Evolutionary conservation across 2,888 invertebrate species (phyloP), one percentile per base, ranked within the genome.

Genomic region (Seladonia tumulorum): DNA sequence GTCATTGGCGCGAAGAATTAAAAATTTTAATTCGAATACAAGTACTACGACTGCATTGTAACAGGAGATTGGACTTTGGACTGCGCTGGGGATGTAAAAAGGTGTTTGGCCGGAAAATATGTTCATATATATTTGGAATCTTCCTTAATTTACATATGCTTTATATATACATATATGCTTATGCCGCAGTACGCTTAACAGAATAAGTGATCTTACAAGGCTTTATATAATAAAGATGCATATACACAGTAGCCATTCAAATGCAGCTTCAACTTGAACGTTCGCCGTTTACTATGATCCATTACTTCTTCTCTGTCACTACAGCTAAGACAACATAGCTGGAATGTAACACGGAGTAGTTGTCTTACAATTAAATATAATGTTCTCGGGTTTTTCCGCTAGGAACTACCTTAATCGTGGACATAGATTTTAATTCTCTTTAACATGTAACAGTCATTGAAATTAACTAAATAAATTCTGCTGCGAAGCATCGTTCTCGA

Each of bases 401-500:
- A 89, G 85, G 85, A 90, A 88, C 83, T 91, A 92, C 89, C 89
- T 85, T 91, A 81, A 86, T 92, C 71, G 14, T 82, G 77, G 78
- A 90, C 85, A 87, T 89, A 87, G 88, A 70, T 82, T 70, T 83
- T 47, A 81, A 75, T 86, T 68, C 35, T 68, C 39, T 68, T 39
- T 83, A 87, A 90, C 85, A 85, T 82, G 70, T 91, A 89, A 90
- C 85, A 86, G 76, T 86, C 60, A 87, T 86, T 78, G 83, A 66
- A 91, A 89, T 95, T 95, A 95, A 91, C 94, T 95, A 95, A 97
- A 97, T 95, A 97, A 95, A 93, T 97, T 98, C 94, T 97, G 97
- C 94, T 98, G 98, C 89, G 97, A 96, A 84, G 97, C 96, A 95
- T 98, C 98, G 94, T 97, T 97, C 95, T 99, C 99, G 95, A 99